These are phyloP conservation scores for Apoderus coryli DNA, from an alignment of 2,888 invertebrate genomes.

Conservation along the genomic window DNA sequence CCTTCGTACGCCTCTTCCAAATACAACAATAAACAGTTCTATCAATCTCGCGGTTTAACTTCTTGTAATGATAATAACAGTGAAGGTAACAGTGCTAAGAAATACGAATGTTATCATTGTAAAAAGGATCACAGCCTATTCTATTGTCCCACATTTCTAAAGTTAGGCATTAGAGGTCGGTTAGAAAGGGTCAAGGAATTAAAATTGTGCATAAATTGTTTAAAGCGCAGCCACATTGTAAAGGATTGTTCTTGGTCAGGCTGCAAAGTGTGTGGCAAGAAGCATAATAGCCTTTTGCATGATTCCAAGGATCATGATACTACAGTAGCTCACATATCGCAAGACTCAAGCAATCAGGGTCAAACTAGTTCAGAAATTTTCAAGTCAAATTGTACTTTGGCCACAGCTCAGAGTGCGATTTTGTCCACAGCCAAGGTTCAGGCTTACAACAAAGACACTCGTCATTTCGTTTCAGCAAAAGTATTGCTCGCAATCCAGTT, in stretches of 20 bases:
- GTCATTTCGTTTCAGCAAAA: slow-evolving; percentile 5
- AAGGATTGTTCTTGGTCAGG: slow-evolving; percentile 12
- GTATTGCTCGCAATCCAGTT: slow-evolving; percentile 12
- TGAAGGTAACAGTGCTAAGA: too few relatives aligned
- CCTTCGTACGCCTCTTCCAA: too few relatives aligned
- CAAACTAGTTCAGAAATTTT: too few relatives aligned
- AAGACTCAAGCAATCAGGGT: too few relatives aligned
- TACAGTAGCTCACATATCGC: too few relatives aligned
- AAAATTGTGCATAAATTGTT: too few relatives aligned
- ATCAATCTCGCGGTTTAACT: too few relatives aligned
- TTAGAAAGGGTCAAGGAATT: slow-evolving; percentile 7
- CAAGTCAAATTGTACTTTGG: slow-evolving; percentile 6
- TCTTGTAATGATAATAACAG: too few relatives aligned
- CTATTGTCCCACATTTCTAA: slow-evolving; percentile 10
- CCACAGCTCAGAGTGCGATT: slow-evolving; percentile 9
- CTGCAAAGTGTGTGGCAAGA: slow-evolving; percentile 10
- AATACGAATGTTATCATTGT: slow-evolving; percentile 8
- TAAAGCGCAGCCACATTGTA: slow-evolving; percentile 9
- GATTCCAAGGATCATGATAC: too few relatives aligned
- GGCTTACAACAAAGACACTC: background rate
- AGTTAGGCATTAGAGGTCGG: slow-evolving; percentile 8
- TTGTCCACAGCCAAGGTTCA: slow-evolving; percentile 5
- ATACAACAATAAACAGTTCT: too few relatives aligned
- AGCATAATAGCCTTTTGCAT: slow-evolving; percentile 13
- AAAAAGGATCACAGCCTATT: slow-evolving; percentile 12